phyloP scores from a whole-genome alignment of 1,140 invertebrate species.

The Brachionus koreanus region DNA sequence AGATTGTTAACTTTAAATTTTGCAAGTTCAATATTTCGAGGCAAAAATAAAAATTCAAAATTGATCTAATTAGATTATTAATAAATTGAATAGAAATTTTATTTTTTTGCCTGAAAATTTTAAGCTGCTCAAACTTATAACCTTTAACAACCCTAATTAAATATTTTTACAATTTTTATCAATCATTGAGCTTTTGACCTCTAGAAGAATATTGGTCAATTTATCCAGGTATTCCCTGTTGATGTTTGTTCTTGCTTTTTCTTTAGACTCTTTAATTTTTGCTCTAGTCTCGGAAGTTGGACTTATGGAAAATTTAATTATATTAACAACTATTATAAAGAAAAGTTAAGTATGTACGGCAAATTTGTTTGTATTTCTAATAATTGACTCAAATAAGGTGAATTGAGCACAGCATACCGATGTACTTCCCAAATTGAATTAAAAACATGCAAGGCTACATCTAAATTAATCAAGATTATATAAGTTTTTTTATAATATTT shows the following conservation, averaged over 20 bases:
- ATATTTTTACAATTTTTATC: constrained; percentile 32
- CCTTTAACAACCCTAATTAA: background rate
- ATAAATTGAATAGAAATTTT: too few species aligned
- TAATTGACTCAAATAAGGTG: constrained; percentile 22
- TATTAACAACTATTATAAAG: background rate
- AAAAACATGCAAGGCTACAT: constrained; percentile 8
- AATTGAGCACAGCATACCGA: background rate
- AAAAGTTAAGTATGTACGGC: background rate
- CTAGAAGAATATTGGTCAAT: background rate
- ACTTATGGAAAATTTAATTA: background rate
- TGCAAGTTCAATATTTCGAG: too few species aligned
- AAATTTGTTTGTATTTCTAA: constrained; percentile 4
- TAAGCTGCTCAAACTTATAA: background rate
- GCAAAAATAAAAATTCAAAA: too few species aligned
- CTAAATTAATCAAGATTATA: background rate
- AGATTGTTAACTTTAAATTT: too few species aligned
- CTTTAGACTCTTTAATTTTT: constrained; percentile 21
- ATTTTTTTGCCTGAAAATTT: too few species aligned
- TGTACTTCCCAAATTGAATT: constrained; percentile 27
- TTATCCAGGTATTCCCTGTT: background rate
- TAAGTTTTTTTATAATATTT: background rate
- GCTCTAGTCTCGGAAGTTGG: background rate
- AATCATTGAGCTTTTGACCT: background rate
- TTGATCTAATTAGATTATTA: too few species aligned
- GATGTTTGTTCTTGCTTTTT: constrained; percentile 11